Evolutionary conservation across 37 sponge, comb jelly and placozoan species (phyloP).

Genomic region (Amphimedon queenslandica): DNA sequence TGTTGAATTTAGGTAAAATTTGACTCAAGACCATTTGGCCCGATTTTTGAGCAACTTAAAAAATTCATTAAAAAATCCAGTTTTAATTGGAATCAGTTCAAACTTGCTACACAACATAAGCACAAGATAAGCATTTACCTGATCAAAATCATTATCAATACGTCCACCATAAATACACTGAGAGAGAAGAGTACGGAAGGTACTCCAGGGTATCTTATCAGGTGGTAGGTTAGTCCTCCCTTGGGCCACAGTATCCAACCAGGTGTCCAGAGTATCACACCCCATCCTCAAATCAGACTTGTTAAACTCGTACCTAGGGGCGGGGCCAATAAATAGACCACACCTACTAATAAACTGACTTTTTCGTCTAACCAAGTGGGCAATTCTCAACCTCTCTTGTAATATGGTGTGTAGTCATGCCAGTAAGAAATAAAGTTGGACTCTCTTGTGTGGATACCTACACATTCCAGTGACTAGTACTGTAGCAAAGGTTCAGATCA

Average conservation of each 20-base stretch:
- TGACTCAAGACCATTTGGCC: too few relatives aligned
- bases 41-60: too few relatives aligned
- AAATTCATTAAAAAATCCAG: too few relatives aligned
- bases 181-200: conserved; percentile 84
- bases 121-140: too few relatives aligned
- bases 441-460: conserved; percentile 87
- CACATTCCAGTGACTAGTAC: conserved; percentile 76
- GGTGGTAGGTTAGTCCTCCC: conserved; percentile 91
- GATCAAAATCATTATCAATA: conserved; percentile 98
- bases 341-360: too few relatives aligned
- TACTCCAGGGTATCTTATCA: conserved; percentile 93
- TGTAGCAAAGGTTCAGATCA: conserved; percentile 83
- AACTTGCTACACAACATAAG: too few relatives aligned
- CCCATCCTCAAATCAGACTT: conserved; percentile 89
- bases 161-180: too few relatives aligned
- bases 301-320: conserved; percentile 93
- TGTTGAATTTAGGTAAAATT: too few relatives aligned
- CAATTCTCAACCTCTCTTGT: conserved; percentile 89
- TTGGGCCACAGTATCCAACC: conserved; percentile 83
- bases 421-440: conserved; percentile 87
- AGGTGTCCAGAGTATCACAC: conserved; percentile 94
- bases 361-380: too few relatives aligned
- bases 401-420: conserved; percentile 95
- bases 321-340: conserved; percentile 93
- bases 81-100: too few relatives aligned